Evolutionary conservation across 1,140 invertebrate species (phyloP).

Genomic region (Teleogryllus occipitalis): DNA sequence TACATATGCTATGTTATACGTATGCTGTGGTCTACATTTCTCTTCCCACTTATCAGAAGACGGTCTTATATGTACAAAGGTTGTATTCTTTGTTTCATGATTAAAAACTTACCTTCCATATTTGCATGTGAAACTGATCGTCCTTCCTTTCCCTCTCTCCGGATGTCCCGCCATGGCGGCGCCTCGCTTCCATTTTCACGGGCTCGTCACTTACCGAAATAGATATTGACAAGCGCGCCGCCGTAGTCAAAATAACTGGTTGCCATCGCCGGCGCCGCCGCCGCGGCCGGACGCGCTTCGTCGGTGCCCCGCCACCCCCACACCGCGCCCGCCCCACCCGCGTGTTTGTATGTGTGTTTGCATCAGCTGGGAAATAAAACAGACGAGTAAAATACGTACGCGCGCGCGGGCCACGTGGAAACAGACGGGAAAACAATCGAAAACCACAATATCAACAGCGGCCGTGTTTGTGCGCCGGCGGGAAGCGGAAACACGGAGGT

Average conservation of each 20-base stretch:
- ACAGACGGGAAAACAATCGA: conserved; percentile 3
- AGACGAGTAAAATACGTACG: not conserved
- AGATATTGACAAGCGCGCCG: not conserved
- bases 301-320: no score
- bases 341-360: not conserved
- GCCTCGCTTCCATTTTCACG: not conserved
- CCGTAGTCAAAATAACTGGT: not conserved
- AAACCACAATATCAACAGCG: conserved; percentile 1
- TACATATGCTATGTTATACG: no score
- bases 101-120: no score
- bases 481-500: not conserved
- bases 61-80: no score
- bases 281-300: no score
- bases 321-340: no score
- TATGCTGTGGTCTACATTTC: no score
- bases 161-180: not conserved
- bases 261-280: not conserved
- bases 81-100: no score
- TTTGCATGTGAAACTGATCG: no score
- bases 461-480: not conserved
- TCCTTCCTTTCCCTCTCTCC: not conserved
- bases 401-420: not conserved
- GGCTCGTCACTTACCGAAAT: not conserved
- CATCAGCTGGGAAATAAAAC: conserved; percentile 4
- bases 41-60: no score